A percentile compares a stretch with the other conserved stretches of the same genome.
These are phyloP conservation scores for Lutraria rhynchaena DNA, from an alignment of 1,140 invertebrate species.

Conservation along the genomic window DNA sequence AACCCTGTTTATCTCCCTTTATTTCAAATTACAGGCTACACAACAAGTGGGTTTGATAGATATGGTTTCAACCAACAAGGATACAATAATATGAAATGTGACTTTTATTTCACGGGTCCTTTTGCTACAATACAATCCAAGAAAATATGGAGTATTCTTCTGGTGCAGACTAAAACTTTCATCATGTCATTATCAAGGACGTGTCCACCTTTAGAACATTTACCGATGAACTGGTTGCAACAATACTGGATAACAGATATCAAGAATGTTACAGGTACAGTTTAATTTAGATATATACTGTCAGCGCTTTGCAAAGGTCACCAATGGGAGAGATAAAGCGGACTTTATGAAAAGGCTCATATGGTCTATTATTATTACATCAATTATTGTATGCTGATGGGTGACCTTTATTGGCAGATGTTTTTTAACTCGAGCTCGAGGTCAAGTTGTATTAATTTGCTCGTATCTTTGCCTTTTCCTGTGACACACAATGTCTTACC, in stretches of 20 bases:
- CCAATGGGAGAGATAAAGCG: too few species aligned
- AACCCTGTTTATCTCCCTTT: too few species aligned
- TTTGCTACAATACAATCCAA: slow-evolving; percentile 65
- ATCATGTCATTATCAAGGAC: slow-evolving; percentile 68
- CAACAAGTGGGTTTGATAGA: slow-evolving; percentile 65
- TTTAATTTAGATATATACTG: too few species aligned
- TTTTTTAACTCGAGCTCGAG: too few species aligned
- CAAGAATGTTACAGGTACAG: slow-evolving; percentile 70
- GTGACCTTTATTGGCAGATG: too few species aligned
- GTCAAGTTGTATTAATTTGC: too few species aligned
- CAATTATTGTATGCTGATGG: too few species aligned
- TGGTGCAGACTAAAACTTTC: slow-evolving; percentile 65
- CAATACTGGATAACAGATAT: slow-evolving; percentile 71
- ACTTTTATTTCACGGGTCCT: slow-evolving; percentile 70
- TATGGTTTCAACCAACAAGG: slow-evolving; percentile 70
- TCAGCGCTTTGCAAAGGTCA: too few species aligned
- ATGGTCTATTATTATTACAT: too few species aligned
- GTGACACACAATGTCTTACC: too few species aligned
- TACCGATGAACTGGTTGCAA: slow-evolving; percentile 69
- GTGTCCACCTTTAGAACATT: slow-evolving; percentile 64
- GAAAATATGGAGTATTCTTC: slow-evolving; percentile 65
- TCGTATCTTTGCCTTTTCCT: too few species aligned
- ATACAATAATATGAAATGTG: slow-evolving; percentile 68
- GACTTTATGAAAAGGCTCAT: too few species aligned
- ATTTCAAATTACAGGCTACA: slow-evolving; percentile 35